Conservation (phyloP, 1,140 invertebrate genomes). For the Ceratitis capitata region DNA sequence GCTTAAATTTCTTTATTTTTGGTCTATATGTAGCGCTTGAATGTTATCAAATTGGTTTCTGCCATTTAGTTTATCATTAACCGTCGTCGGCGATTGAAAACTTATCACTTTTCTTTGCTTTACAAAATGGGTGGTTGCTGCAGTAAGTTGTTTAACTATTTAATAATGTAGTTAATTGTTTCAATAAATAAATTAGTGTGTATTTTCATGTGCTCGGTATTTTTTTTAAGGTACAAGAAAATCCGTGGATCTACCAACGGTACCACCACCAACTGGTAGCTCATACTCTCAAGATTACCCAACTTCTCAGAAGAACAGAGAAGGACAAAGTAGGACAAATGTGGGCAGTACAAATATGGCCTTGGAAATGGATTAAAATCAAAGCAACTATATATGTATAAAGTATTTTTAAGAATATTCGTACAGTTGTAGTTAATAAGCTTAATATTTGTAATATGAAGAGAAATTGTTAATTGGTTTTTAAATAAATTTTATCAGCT, state of each 20-base stretch:
- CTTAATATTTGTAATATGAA: too few species aligned
- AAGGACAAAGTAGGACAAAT: background rate
- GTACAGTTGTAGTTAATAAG: too few species aligned
- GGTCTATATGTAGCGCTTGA: slow-evolving; percentile 45
- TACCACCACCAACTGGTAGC: slow-evolving; percentile 51
- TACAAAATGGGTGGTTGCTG: slow-evolving; percentile 57
- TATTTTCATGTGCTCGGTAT: background rate
- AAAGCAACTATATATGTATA: background rate
- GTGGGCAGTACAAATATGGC: background rate
- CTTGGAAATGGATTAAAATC: background rate
- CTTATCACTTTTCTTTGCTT: slow-evolving; percentile 36
- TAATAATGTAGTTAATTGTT: slow-evolving; percentile 29
- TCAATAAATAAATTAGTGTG: slow-evolving; percentile 6
- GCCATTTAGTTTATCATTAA: slow-evolving; percentile 53
- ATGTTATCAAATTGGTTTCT: slow-evolving; percentile 59
- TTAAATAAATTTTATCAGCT: background rate
- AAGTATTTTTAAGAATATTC: background rate
- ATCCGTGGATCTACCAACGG: slow-evolving; percentile 55
- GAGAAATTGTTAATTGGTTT: too few species aligned
- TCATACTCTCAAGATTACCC: slow-evolving; percentile 25
- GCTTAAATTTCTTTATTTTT: slow-evolving; percentile 44
- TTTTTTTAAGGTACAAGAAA: slow-evolving; percentile 51
- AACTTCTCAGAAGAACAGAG: background rate
- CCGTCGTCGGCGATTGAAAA: slow-evolving; percentile 41
- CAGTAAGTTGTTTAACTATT: slow-evolving; percentile 47